Evolutionary conservation across 2,113 vertebrate genomes (phyloP).

Genomic region (Sapajus apella): DNA sequence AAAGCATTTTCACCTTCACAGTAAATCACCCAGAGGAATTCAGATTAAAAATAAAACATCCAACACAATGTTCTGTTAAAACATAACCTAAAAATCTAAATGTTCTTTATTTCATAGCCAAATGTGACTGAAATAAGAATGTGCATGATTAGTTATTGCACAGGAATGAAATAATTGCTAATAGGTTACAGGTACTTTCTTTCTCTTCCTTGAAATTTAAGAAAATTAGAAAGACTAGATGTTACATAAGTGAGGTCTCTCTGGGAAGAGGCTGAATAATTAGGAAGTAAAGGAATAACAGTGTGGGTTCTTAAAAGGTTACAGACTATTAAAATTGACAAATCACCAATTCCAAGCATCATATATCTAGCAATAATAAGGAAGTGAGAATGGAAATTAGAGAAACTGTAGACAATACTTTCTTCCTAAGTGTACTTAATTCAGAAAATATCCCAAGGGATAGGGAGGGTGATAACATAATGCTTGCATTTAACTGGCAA

Average conservation of each 20-base stretch:
- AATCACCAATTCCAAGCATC: conserved; percentile 16
- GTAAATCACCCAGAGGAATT: neutral
- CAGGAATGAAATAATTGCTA: neutral
- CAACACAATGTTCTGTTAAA: neutral
- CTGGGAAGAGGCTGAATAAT: conserved; percentile 44
- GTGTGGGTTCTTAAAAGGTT: conserved; percentile 41
- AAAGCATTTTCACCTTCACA: neutral
- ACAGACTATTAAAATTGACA: conserved; percentile 58
- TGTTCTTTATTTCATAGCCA: neutral
- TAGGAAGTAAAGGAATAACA: conserved; percentile 44
- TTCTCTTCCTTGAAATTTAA: conserved; percentile 37
- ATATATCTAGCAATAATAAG: conserved; percentile 28
- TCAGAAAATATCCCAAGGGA: conserved; percentile 22
- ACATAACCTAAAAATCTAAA: neutral
- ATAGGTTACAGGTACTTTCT: neutral
- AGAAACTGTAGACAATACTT: conserved; percentile 37
- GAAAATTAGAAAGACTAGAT: conserved; percentile 25
- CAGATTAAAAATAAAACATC: neutral
- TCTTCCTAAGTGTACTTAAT: conserved; percentile 11
- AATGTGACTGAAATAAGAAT: neutral
- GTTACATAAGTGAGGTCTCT: neutral
- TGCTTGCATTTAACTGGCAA: conserved; percentile 55
- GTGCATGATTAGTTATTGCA: neutral
- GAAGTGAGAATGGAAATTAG: neutral
- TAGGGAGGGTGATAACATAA: neutral